Base-by-base conservation (phyloP, 2,797 vertebrate species). In the Lycodopsis pacificus region DNA sequence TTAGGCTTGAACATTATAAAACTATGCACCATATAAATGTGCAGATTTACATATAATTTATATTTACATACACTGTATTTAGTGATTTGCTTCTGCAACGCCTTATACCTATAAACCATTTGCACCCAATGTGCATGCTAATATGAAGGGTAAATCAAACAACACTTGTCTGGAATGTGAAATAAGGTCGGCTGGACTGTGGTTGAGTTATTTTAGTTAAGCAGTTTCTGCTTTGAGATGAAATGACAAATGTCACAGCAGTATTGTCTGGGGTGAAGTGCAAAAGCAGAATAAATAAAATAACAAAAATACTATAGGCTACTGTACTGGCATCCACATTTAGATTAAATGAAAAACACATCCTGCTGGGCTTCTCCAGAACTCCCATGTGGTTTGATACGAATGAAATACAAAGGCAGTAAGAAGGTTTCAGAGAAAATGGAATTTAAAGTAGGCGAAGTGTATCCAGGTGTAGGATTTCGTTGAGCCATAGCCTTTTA, bases 381-480 rank as follows among this genome's bases (percentile, higher is more conserved):
- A 53, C 10, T 82, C 82, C 76, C 76, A 65, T 80, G 82, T 56
- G 77, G 74, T 66, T 82, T 79, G 30, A 76, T 76, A 57, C 62
- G 62, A 81, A 77, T 78, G 72, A 87, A 82, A 66, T n/a, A 72
- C 22, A 72, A 80, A 83, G 51, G 17, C 49, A 72, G 58, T 73
- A 59, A 75, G 75, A 73, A 8, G 20, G 7, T 68, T 77, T 82
- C 15, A 62, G 17, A 73, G 58, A 44, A 78, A 78, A 75, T 75
- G 5, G 10, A 54, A 70, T 62, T 69, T 49, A 42, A 70, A 71
- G 48, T 56, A 25, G 53, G 71, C 30, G 42, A 70, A 25, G 1
- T 66, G 19, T 57, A 63, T 66, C 20, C 61, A 80, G 64, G 27
- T 65, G 12, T 42, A 76, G 34, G 42, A 62, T 79, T 79, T 64